phyloP scores from a whole-genome alignment of 2,797 vertebrate genomes.

The Gorsachius magnificus region DNA sequence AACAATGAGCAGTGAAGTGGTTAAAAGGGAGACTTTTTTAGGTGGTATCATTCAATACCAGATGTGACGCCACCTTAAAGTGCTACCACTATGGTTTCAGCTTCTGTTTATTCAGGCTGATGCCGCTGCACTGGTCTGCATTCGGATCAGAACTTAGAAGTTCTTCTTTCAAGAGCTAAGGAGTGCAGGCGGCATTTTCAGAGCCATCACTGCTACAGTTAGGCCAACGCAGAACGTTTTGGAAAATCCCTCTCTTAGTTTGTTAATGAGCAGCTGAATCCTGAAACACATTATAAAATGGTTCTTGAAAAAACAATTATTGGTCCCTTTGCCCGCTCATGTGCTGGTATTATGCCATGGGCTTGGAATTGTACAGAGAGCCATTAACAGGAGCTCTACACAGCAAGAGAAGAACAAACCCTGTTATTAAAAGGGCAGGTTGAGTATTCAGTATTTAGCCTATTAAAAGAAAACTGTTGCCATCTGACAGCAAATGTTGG shows the following conservation, averaged over 20 bases:
- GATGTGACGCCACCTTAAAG: not conserved
- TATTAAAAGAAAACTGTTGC: slow-evolving; percentile 1
- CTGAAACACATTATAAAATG: not conserved
- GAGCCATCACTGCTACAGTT: not conserved
- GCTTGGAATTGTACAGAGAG: not conserved
- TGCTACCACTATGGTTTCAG: not conserved
- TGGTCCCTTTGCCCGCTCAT: not conserved
- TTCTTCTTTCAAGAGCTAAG: not conserved
- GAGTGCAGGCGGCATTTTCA: not conserved
- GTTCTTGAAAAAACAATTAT: not conserved
- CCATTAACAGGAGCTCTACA: not conserved
- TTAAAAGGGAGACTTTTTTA: not conserved
- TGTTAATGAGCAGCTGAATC: not conserved
- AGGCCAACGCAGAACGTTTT: not conserved
- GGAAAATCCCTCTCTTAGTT: not conserved
- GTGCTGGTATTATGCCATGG: no score
- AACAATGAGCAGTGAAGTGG: not conserved
- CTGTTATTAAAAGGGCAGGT: not conserved
- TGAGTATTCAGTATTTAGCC: not conserved
- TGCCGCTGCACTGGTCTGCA: not conserved
- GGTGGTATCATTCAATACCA: not conserved
- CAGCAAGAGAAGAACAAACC: not conserved
- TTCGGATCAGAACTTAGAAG: not conserved
- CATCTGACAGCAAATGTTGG: slow-evolving; percentile 5
- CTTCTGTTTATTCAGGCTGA: not conserved